phyloP scores from a whole-genome alignment of 2,113 vertebrate genomes.

The Triplophysa tibetana region DNA sequence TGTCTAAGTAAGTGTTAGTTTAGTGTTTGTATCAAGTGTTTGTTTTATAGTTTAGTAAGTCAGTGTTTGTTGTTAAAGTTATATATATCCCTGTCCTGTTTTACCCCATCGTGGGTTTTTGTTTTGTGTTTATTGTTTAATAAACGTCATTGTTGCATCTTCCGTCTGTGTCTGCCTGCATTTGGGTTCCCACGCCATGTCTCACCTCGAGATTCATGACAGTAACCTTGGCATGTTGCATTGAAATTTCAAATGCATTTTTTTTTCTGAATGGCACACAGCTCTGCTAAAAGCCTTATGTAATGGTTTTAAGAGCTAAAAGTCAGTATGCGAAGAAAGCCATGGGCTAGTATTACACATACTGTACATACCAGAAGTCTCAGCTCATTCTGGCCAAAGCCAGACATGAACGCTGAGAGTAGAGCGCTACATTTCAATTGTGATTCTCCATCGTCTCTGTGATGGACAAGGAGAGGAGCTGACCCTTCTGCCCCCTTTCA shows the following conservation, averaged over 20 bases:
- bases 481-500: constrained; percentile 43
- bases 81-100: no score
- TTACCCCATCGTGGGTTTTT: no score
- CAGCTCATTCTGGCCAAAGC: constrained; percentile 46
- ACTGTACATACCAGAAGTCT: constrained; percentile 43
- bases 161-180: no score
- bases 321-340: neutral
- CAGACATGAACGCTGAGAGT: constrained; percentile 43
- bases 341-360: neutral
- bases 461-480: constrained; percentile 42
- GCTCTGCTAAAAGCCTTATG: neutral
- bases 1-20: no score
- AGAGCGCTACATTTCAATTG: constrained; percentile 47
- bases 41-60: no score
- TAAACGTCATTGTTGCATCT: no score
- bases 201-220: no score
- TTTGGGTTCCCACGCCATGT: no score
- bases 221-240: no score
- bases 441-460: constrained; percentile 37
- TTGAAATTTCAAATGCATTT: neutral
- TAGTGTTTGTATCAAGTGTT: no score
- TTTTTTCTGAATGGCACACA: neutral
- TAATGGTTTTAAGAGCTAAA: neutral
- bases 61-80: no score
- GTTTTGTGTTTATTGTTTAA: no score